Evolutionary conservation across 1,140 invertebrate genomes (phyloP).

Genomic region (Drosophila guanche): DNA sequence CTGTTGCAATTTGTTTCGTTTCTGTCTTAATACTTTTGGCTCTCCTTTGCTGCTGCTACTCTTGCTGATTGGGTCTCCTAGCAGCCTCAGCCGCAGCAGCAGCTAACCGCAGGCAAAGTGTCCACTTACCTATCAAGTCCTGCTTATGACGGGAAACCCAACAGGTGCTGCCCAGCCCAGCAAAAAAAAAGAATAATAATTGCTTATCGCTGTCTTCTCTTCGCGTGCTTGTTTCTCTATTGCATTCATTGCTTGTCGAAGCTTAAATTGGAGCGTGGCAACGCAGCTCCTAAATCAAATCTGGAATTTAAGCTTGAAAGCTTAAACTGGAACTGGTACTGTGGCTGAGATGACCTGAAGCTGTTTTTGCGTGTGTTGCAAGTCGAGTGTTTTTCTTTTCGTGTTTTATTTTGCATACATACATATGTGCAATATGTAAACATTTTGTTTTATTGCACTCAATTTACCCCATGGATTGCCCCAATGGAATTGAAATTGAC

Average conservation of each 20-base stretch:
- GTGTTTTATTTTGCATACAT: constrained; percentile 6
- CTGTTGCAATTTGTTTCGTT: constrained; percentile 2
- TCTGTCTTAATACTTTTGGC: neutral
- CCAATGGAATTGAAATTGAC: constrained; percentile 59
- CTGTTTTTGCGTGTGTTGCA: neutral
- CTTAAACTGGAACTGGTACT: too few species aligned
- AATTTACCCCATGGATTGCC: constrained; percentile 70
- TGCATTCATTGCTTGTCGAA: constrained; percentile 20
- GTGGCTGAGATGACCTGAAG: neutral
- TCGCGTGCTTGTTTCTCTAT: constrained; percentile 29
- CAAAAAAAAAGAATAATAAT: neutral
- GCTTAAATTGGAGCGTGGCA: constrained; percentile 11
- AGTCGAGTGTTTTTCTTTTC: constrained; percentile 3
- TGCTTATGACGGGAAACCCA: neutral
- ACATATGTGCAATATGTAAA: constrained; percentile 1
- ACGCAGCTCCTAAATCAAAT: constrained; percentile 7
- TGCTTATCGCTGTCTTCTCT: constrained; percentile 14
- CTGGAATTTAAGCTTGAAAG: too few species aligned
- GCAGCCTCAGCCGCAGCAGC: too few species aligned
- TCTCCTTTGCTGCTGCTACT: neutral
- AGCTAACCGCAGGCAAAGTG: too few species aligned
- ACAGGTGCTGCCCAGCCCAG: neutral
- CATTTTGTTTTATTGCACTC: constrained; percentile 63
- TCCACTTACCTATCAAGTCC: too few species aligned
- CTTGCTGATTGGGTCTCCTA: too few species aligned